Percentiles rank a stretch among this genome's conserved stretches.
Evolutionary conservation across 1,140 invertebrate species (phyloP).

Genomic region (Thereuonema tuberculata): DNA sequence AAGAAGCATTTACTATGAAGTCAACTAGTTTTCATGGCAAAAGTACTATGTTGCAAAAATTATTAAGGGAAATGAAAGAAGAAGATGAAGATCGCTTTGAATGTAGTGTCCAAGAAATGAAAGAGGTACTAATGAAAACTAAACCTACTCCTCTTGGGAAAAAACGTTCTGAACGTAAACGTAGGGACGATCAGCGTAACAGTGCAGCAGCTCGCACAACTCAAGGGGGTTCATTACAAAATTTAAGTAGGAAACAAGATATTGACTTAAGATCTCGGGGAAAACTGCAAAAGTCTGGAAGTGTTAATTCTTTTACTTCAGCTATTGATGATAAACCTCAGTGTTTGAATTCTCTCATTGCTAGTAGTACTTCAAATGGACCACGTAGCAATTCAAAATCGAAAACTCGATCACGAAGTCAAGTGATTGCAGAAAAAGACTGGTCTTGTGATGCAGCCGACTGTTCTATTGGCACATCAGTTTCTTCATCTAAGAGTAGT

Average conservation of each 20-base stretch:
- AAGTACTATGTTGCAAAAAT: neutral
- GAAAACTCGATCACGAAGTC: neutral
- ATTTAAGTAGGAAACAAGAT: neutral
- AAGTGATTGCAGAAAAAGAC: too few relatives aligned
- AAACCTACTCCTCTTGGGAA: neutral
- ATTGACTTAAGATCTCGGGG: neutral
- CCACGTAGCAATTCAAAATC: neutral
- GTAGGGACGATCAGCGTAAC: neutral
- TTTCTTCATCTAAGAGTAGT: too few relatives aligned
- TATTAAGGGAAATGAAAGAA: neutral
- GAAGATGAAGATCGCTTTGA: neutral
- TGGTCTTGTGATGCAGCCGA: too few relatives aligned
- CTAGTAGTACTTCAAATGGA: neutral
- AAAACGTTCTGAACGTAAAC: neutral
- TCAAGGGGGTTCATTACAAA: constrained; percentile 9
- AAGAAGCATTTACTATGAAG: constrained; percentile 1
- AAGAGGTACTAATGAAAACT: neutral
- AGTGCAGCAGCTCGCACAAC: constrained; percentile 3
- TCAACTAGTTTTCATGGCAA: neutral
- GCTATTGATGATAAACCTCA: neutral
- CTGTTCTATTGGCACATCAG: too few relatives aligned
- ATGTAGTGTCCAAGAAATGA: neutral
- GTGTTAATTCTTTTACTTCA: neutral
- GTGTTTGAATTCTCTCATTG: too few relatives aligned
- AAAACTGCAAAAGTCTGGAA: neutral